A percentile compares a stretch with the other conserved stretches of the same genome.
Evolutionary conservation across 2,113 vertebrate genomes (phyloP).

Genomic region (Oxyura jamaicensis): DNA sequence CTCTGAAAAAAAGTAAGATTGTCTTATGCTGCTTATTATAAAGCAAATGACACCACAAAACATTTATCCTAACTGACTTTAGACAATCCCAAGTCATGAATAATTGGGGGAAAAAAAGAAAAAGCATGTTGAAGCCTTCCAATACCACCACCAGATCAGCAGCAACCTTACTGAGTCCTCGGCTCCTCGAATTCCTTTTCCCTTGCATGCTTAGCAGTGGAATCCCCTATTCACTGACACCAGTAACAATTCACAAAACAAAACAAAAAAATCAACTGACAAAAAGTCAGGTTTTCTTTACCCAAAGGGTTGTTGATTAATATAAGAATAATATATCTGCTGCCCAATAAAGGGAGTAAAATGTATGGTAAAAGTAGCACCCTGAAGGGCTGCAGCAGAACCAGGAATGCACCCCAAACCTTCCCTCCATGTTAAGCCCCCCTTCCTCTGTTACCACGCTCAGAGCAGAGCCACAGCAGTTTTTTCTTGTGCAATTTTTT

Average conservation of each 20-base stretch:
- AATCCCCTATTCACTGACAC: background rate
- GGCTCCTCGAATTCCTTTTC: background rate
- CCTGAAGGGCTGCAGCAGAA: background rate
- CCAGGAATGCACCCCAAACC: background rate
- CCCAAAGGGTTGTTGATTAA: background rate
- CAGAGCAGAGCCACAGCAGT: background rate
- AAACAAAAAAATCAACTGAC: background rate
- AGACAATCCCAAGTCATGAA: background rate
- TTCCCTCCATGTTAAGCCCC: background rate
- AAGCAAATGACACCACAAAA: background rate
- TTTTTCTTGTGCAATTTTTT: slow-evolving; percentile 3
- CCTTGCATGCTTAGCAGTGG: background rate
- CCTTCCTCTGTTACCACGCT: background rate
- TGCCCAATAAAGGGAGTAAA: background rate
- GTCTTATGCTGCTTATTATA: background rate
- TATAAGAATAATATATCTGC: background rate
- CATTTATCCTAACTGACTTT: background rate
- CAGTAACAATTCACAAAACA: background rate
- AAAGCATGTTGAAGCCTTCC: background rate
- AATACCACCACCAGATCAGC: background rate
- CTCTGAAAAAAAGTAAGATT: background rate
- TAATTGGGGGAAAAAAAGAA: background rate
- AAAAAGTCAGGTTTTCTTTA: background rate
- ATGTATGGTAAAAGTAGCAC: background rate
- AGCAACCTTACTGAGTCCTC: background rate